Conservation (phyloP, 1,140 invertebrate species). For the Papilio polytes region DNA sequence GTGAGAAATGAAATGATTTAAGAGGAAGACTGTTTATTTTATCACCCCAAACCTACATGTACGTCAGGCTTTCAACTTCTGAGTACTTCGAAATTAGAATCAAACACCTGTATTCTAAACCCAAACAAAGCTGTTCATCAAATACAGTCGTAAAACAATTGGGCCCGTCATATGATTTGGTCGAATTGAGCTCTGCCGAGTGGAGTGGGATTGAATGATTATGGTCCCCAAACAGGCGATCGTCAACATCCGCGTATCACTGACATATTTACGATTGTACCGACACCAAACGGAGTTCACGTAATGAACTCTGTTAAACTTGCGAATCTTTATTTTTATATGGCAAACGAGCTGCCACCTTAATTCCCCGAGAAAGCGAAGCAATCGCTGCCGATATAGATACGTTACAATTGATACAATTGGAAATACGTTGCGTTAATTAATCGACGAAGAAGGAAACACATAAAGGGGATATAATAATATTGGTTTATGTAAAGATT, state of each 20-base stretch:
- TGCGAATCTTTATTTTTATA: background rate
- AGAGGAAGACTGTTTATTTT: no score
- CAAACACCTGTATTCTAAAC: background rate
- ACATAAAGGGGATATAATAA: no score
- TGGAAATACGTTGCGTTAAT: no score
- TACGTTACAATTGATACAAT: no score
- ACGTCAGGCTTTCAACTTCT: no score
- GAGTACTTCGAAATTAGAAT: no score
- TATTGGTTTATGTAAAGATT: background rate
- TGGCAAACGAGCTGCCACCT: no score
- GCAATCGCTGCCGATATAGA: no score
- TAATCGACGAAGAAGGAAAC: no score
- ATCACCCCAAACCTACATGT: no score
- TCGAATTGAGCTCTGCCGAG: conserved; percentile 42
- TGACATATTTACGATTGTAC: conserved; percentile 54
- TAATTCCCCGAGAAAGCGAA: no score
- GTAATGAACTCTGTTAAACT: background rate
- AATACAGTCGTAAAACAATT: conserved; percentile 20
- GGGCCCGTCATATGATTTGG: background rate
- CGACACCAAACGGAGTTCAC: background rate
- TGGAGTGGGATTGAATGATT: conserved; percentile 42
- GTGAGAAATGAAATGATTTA: no score
- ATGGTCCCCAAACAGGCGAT: conserved; percentile 24
- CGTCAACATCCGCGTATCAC: conserved; percentile 47
- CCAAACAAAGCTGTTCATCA: background rate